Conservation (phyloP, 2,888 invertebrate genomes). For the Panzeria rudis region DNA sequence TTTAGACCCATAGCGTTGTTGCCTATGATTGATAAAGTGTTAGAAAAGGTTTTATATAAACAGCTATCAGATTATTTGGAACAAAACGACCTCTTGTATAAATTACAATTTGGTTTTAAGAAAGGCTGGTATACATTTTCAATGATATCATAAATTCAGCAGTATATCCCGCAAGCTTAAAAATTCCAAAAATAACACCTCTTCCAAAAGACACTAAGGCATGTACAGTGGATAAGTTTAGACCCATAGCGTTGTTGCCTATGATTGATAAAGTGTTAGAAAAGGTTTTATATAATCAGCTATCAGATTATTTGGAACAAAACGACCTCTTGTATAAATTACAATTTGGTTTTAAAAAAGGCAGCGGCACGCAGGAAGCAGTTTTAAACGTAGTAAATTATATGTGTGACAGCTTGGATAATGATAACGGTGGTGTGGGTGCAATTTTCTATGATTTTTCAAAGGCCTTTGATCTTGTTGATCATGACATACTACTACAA, state of each 20-base stretch:
- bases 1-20: constrained; percentile 5
- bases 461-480: too few species aligned
- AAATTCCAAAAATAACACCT: not conserved
- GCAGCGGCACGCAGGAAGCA: too few species aligned
- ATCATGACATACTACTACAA: too few species aligned
- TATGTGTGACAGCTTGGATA: too few species aligned
- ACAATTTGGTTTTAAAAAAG: not conserved
- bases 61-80: not conserved
- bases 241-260: too few species aligned
- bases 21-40: too few species aligned
- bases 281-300: not conserved
- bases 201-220: not conserved
- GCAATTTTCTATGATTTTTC: too few species aligned
- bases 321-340: not conserved
- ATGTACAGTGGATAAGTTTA: not conserved
- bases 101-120: not conserved
- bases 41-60: constrained; percentile 3
- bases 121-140: too few species aligned
- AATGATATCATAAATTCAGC: too few species aligned
- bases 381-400: too few species aligned
- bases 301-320: not conserved
- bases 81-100: not conserved
- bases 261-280: not conserved
- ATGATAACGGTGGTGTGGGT: too few species aligned
- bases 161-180: not conserved